These are phyloP conservation scores for Furcula furcula DNA, from an alignment of 2,888 invertebrate species.

Conservation along the genomic window DNA sequence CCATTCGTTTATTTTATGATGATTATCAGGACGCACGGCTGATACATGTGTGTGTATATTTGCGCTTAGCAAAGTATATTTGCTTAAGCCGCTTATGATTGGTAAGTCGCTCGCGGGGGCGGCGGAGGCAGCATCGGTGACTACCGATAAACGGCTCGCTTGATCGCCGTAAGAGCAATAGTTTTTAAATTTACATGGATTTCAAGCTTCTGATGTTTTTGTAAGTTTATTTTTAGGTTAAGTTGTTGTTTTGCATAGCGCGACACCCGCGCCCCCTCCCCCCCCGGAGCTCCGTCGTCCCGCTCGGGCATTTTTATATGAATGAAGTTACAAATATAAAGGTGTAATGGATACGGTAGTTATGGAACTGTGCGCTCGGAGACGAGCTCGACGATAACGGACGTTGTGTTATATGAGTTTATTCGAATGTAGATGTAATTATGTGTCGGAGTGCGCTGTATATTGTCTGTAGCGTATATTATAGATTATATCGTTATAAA, in stretches of 20 bases:
- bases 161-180: neutral
- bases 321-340: constrained; percentile 26
- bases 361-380: constrained; percentile 40
- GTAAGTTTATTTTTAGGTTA: constrained; percentile 5
- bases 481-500: constrained; percentile 61
- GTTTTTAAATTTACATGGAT: neutral
- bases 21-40: constrained; percentile 14
- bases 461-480: constrained; percentile 54
- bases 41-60: constrained; percentile 25
- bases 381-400: constrained; percentile 45
- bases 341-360: constrained; percentile 17
- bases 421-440: constrained; percentile 52
- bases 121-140: too few species aligned
- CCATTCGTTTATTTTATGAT: constrained; percentile 17
- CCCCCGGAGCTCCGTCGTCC: constrained; percentile 4
- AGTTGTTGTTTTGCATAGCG: neutral
- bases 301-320: constrained; percentile 21
- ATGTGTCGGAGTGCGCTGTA: constrained; percentile 53
- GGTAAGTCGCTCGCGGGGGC: constrained; percentile 10
- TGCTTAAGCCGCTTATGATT: constrained; percentile 27
- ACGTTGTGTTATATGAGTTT: constrained; percentile 49
- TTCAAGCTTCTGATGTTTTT: constrained; percentile 5
- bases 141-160: neutral
- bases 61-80: constrained; percentile 23
- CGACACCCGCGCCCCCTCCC: neutral